Base-by-base conservation (phyloP, 2,888 invertebrate species). In the Ramazzottius varieornatus region DNA sequence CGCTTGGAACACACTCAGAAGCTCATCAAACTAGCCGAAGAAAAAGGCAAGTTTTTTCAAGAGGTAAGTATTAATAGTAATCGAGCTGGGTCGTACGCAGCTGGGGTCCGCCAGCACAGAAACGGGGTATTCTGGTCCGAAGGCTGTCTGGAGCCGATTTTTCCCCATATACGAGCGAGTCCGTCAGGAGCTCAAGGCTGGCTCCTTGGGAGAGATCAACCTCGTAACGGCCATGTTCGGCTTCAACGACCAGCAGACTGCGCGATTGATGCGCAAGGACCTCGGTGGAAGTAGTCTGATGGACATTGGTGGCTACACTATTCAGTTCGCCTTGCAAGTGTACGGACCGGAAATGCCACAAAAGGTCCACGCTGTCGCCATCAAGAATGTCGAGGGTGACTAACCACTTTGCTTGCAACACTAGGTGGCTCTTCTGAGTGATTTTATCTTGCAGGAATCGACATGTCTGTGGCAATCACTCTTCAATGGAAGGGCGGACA, bases 121-220 rank as follows among this genome's bases (percentile, higher is more conserved):
- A 70, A 82, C 83, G 71, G 79, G 90, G 1, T 76, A 80, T 33
- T 68, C 78, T 0, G 84, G 84, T 1, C 72, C 73, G 66, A 67
- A 78, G 80, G 91, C 84, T 0, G 80, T 88, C n/a, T 92, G 91
- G 91, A 86, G 86, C 0, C 80, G 90, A 40, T 88, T 82, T 75
- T 83, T 88, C 67, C 91, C 91, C 0, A 80, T 81, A 0, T 89
- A 89, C 73, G 77, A 81, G 64, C 81, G 82, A 68, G 73, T 89
- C 64, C 81, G 81, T 65, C 80, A 84, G 70, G 82, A 83, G 71
- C 79, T 91, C 1, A 76, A 80, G 33, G 68, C 78, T 0, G 84
- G 84, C 1, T 80, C 77, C 33, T 78, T 89, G 65, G 89, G 89
- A 1, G 83, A 86, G 1, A 76, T 86, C 2, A 77, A 82, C 68